Conservation (phyloP, 2,888 invertebrate genomes). For the Tetheella fluctuosa region DNA sequence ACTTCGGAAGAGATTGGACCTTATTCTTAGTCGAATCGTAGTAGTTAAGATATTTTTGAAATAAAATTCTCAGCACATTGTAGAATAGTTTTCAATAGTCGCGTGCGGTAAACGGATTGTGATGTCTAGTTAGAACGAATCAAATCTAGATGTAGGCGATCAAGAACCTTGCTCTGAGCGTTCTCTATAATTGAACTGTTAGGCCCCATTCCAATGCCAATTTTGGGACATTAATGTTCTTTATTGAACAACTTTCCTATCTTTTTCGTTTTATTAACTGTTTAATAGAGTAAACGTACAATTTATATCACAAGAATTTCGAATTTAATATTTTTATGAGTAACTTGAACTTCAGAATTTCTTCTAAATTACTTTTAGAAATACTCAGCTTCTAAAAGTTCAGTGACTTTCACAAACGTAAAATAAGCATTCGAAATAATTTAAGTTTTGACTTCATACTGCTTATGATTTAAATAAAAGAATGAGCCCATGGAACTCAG, state of each 20-base stretch:
- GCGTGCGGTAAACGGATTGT: slow-evolving; percentile 73
- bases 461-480: too few species aligned
- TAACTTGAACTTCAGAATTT: neutral
- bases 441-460: too few species aligned
- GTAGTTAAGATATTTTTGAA: too few species aligned
- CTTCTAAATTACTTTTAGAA: too few species aligned
- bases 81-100: slow-evolving; percentile 70
- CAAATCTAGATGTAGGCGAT: slow-evolving; percentile 73
- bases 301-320: neutral
- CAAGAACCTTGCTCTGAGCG: slow-evolving; percentile 44
- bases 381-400: too few species aligned
- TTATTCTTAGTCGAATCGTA: too few species aligned
- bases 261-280: slow-evolving; percentile 4
- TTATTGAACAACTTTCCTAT: slow-evolving; percentile 26
- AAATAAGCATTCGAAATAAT: too few species aligned
- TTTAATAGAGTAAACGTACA: neutral
- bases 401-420: too few species aligned
- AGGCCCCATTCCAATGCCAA: slow-evolving; percentile 49
- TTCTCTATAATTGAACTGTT: slow-evolving; percentile 64
- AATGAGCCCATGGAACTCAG: too few species aligned
- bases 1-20: too few species aligned
- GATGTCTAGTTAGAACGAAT: slow-evolving; percentile 77
- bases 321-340: neutral
- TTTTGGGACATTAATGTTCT: slow-evolving; percentile 27
- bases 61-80: slow-evolving; percentile 46